A percentile compares a stretch with the other conserved stretches of the same genome.
Conservation (phyloP, 2,888 invertebrate genomes). For the Hemicrepidius hirtus region DNA sequence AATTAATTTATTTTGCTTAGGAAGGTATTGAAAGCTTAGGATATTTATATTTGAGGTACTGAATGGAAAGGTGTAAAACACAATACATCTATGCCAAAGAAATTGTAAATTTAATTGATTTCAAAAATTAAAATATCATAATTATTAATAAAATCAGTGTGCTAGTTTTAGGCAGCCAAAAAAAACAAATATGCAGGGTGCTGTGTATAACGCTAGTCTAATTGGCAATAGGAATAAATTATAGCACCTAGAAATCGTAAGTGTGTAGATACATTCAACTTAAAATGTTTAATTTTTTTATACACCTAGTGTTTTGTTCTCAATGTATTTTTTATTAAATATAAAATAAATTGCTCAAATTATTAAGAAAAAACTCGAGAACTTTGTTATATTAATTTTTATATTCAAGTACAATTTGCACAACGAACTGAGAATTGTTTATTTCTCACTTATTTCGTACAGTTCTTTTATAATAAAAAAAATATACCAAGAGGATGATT, state of each 20-base stretch:
- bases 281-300: not conserved
- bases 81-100: constrained; percentile 41
- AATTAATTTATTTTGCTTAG: constrained; percentile 27
- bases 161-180: constrained; percentile 28
- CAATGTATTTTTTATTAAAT: too few species aligned
- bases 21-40: not conserved
- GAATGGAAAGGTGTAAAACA: constrained; percentile 12
- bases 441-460: not conserved
- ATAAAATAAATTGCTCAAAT: constrained; percentile 10
- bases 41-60: not conserved
- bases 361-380: not conserved
- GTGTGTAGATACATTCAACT: not conserved
- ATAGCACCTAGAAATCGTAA: not conserved
- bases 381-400: not conserved
- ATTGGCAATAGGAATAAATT: constrained; percentile 18
- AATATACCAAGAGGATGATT: constrained; percentile 1
- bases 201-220: constrained; percentile 41
- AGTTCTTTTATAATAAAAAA: not conserved
- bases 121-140: constrained; percentile 28
- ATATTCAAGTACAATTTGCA: constrained; percentile 3
- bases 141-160: constrained; percentile 34
- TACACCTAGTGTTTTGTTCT: not conserved
- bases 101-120: constrained; percentile 28
- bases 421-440: constrained; percentile 7
- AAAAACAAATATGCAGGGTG: constrained; percentile 35